These are phyloP conservation scores for Fundulus diaphanus DNA, from an alignment of 2,797 vertebrate species.

Conservation along the genomic window DNA sequence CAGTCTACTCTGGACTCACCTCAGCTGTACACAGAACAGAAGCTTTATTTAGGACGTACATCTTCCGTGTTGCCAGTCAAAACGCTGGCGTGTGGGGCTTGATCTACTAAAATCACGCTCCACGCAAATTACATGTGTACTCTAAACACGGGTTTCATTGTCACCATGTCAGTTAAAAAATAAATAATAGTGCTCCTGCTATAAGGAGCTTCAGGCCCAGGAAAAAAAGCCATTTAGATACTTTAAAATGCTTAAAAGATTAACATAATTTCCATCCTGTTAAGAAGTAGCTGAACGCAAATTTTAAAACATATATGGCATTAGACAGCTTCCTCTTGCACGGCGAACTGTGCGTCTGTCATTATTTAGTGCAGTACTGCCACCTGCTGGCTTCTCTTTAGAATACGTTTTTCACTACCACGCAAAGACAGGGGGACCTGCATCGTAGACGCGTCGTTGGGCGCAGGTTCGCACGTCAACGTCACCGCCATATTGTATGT, in stretches of 20 bases:
- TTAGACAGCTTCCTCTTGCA: background rate
- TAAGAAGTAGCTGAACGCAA: background rate
- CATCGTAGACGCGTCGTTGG: no score
- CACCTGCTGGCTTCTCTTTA: constrained; percentile 34
- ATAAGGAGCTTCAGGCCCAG: background rate
- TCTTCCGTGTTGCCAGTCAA: constrained; percentile 7
- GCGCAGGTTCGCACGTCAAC: no score
- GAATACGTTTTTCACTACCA: background rate
- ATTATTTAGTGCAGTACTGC: constrained; percentile 26
- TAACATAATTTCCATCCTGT: background rate
- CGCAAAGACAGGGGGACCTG: background rate
- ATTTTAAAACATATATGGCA: background rate
- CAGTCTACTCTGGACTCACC: background rate
- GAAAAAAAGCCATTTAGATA: background rate
- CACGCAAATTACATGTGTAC: constrained; percentile 49
- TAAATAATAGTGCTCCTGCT: background rate
- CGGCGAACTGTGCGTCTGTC: background rate
- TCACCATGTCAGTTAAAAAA: constrained; percentile 7
- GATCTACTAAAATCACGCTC: constrained; percentile 2
- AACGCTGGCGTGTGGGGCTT: background rate
- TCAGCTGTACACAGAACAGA: background rate
- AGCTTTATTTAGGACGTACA: constrained; percentile 6
- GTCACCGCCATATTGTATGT: no score
- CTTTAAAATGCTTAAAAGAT: background rate
- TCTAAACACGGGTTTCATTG: constrained; percentile 22